These are phyloP conservation scores for Sparidentex hasta DNA, from an alignment of 2,797 vertebrate species.

Conservation along the genomic window DNA sequence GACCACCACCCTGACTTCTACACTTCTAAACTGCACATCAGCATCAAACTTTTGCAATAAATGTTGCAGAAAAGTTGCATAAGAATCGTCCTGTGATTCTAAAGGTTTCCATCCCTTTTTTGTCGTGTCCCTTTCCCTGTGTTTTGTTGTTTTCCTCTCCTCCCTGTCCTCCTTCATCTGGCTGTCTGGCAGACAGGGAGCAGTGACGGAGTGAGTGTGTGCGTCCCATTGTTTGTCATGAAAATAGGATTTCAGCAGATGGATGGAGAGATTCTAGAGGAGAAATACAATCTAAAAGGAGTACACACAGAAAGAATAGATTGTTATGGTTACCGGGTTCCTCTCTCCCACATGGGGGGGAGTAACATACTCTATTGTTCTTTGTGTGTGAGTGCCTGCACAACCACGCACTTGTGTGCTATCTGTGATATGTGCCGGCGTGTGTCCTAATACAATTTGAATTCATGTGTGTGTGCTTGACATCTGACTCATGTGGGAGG, in stretches of 20 bases:
- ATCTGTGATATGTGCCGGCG: conserved; percentile 39
- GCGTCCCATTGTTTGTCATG: conserved; percentile 59
- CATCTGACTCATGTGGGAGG: conserved; percentile 39
- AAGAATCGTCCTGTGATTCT: conserved; percentile 15
- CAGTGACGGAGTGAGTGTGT: conserved; percentile 39
- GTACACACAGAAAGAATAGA: conserved; percentile 39
- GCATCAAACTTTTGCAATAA: neutral
- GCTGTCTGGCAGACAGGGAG: conserved; percentile 39
- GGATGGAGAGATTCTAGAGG: conserved; percentile 56
- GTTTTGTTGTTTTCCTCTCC: neutral
- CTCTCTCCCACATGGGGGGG: conserved; percentile 20
- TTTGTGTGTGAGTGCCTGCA: neutral
- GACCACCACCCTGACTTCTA: neutral
- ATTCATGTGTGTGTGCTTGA: conserved; percentile 40
- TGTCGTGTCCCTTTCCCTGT: conserved; percentile 14
- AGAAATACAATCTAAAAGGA: conserved; percentile 57
- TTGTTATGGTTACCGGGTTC: conserved; percentile 39
- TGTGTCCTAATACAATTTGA: conserved; percentile 50
- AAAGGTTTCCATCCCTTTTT: conserved; percentile 14
- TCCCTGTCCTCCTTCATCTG: neutral
- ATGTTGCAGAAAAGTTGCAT: neutral
- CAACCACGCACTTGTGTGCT: neutral
- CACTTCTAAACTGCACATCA: neutral
- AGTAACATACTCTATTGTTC: conserved; percentile 27
- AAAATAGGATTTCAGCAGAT: conserved; percentile 67